Conservation (phyloP, 1,140 invertebrate species). For the Euura lappo region DNA sequence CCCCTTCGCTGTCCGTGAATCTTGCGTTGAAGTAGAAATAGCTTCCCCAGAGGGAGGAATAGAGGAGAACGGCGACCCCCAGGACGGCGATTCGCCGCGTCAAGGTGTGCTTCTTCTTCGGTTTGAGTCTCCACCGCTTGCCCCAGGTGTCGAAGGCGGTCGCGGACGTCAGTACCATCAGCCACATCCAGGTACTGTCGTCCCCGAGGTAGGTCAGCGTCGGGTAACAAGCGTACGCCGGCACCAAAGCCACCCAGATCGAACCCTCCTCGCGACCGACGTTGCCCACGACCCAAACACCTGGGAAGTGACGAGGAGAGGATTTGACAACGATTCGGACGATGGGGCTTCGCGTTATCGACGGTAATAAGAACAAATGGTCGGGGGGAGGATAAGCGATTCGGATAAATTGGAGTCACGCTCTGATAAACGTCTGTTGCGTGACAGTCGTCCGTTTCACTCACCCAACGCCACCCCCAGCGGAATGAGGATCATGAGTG, state of each 20-base stretch:
- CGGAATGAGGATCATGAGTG: conserved; percentile 75
- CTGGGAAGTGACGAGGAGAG: conserved; percentile 58
- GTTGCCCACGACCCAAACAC: conserved; percentile 89
- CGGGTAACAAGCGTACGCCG: conserved; percentile 72
- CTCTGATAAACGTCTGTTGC: not conserved
- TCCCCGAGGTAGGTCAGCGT: conserved; percentile 71
- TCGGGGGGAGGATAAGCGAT: too few relatives aligned
- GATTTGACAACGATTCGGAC: too few relatives aligned
- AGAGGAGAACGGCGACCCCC: conserved; percentile 68
- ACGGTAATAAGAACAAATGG: too few relatives aligned
- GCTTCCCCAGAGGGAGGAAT: conserved; percentile 75
- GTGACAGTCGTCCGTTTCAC: conserved; percentile 13
- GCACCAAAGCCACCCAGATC: conserved; percentile 71
- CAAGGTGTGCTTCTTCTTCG: conserved; percentile 59
- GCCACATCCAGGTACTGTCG: conserved; percentile 70
- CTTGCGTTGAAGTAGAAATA: conserved; percentile 91
- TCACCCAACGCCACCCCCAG: conserved; percentile 78
- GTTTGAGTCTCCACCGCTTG: conserved; percentile 78
- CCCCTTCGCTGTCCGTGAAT: conserved; percentile 84
- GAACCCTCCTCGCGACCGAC: conserved; percentile 80
- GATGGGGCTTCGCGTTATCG: too few relatives aligned
- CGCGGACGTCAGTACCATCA: conserved; percentile 69
- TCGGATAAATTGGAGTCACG: not conserved
- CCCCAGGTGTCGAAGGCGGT: conserved; percentile 75
- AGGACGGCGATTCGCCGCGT: conserved; percentile 62